A percentile compares a stretch with the other conserved stretches of the same genome.
phyloP scores from a whole-genome alignment of 2,113 vertebrate species.

The Xiphophorus couchianus region DNA sequence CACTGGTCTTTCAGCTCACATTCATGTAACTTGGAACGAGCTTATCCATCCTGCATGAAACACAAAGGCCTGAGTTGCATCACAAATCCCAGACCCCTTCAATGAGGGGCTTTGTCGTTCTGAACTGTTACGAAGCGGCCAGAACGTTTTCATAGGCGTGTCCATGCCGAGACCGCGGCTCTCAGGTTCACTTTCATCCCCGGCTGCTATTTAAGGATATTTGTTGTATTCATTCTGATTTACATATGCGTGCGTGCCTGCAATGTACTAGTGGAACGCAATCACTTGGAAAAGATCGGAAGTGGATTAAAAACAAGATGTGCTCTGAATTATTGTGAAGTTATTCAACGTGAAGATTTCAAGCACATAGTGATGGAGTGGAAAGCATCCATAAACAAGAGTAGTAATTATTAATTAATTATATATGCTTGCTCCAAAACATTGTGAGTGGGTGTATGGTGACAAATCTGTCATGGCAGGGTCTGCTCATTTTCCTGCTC shows the following conservation, averaged over 20 bases:
- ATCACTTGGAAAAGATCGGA: background rate
- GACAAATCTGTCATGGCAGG: background rate
- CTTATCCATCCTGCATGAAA: conserved; percentile 51
- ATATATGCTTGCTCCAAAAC: background rate
- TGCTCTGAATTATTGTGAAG: background rate
- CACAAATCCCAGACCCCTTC: conserved; percentile 35
- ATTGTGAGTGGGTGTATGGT: background rate
- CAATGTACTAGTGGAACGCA: background rate
- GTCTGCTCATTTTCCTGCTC: background rate
- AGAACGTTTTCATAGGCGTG: background rate
- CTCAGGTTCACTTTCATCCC: background rate
- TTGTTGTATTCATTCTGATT: background rate
- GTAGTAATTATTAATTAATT: too few species aligned
- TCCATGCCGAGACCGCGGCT: background rate
- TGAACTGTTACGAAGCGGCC: conserved; percentile 1
- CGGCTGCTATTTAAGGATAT: background rate
- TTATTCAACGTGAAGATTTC: too few species aligned
- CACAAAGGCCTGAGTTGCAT: conserved; percentile 51
- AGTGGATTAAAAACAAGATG: background rate
- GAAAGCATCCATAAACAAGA: too few species aligned
- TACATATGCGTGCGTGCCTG: background rate
- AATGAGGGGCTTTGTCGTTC: conserved; percentile 16
- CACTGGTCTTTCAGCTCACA: conserved; percentile 35
- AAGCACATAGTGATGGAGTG: too few species aligned
- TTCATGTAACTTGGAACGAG: conserved; percentile 41